Base-by-base conservation (phyloP, 2,888 invertebrate genomes). In the Lasioglossum morio region DNA sequence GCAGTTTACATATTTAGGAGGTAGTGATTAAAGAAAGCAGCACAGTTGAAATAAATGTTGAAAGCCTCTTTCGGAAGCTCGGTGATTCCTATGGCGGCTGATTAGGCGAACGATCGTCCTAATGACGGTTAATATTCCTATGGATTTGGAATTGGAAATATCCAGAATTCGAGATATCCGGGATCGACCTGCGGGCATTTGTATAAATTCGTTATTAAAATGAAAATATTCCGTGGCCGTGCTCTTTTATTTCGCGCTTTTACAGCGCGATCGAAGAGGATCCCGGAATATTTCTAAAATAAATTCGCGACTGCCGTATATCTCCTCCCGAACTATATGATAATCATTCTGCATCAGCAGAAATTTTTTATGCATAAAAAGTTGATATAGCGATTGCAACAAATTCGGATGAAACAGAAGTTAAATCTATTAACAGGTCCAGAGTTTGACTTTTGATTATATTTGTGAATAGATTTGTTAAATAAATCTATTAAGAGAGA, bases 111-210 rank as follows among this genome's bases (percentile, higher is more conserved):
- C 57, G 12, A 12, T 57, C 57, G 10, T 4, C 57, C n/a, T n/a
- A n/a, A n/a, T n/a, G 57, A n/a, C 23, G 57, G 10, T n/a, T 69
- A 40, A 60, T 46, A 34, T n/a, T 12, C n/a, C 57, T 69, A 90
- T 86, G 85, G 74, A 80, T 82, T 89, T 23, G 86, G 57, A 77
- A 87, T 88, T 86, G 43, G 89, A 82, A 66, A 93, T 91, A 60
- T 82, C 85, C 57, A 30, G 91, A 90, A 81, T 93, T 93, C 63
- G 63, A 63, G 63, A 70, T 93, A 87, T 88, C 93, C 87, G 60
- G 87, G 73, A 77, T 90, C 86, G 88, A 1, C 78, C 92, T n/a
- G 92, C 78, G 73, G 30, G 19, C 10, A 60, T 63, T 83, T 84
- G 69, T 70, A 46, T 60, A 70, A 74, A 82, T 77, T 82, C 46